These are phyloP conservation scores for Drosophila quadrilineata DNA, from an alignment of 1,140 invertebrate genomes.

Conservation along the genomic window DNA sequence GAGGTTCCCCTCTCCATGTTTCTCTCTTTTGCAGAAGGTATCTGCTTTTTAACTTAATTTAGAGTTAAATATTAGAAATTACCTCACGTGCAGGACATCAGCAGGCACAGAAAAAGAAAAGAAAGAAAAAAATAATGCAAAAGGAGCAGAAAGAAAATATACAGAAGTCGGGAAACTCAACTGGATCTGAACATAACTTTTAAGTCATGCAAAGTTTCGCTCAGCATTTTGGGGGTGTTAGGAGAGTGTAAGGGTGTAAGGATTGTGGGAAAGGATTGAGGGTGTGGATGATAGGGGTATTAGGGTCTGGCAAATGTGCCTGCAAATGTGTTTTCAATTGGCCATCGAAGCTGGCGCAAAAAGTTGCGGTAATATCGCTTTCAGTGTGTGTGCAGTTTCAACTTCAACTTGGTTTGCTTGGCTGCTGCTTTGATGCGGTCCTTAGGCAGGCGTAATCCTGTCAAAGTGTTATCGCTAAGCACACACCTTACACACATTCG, in stretches of 20 bases:
- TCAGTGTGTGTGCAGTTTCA: constrained; percentile 33
- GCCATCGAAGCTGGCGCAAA: constrained; percentile 65
- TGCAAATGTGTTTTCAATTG: constrained; percentile 79
- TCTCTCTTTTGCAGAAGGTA: constrained; percentile 18
- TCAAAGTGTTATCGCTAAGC: constrained; percentile 74
- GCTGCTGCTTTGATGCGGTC: constrained; percentile 71
- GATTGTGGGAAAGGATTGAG: too few relatives aligned
- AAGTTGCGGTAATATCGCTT: constrained; percentile 73
- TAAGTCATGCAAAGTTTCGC: constrained; percentile 68
- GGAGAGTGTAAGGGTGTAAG: too few relatives aligned
- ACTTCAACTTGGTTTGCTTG: constrained; percentile 18
- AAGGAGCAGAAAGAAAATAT: neutral
- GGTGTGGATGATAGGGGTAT: too few relatives aligned
- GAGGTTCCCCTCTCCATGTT: too few relatives aligned
- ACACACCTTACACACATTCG: constrained; percentile 22
- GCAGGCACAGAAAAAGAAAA: constrained; percentile 7
- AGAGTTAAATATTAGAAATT: constrained; percentile 79
- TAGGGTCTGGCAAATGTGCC: constrained; percentile 72
- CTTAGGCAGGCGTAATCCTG: constrained; percentile 78
- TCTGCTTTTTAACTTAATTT: constrained; percentile 66
- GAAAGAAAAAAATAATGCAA: neutral
- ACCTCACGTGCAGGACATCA: constrained; percentile 70
- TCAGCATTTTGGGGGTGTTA: constrained; percentile 14
- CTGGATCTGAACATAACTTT: constrained; percentile 58
- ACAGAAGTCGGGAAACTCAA: constrained; percentile 9